Evolutionary conservation across 2,797 vertebrate genomes (phyloP).

Genomic region (Rhincodon typus): DNA sequence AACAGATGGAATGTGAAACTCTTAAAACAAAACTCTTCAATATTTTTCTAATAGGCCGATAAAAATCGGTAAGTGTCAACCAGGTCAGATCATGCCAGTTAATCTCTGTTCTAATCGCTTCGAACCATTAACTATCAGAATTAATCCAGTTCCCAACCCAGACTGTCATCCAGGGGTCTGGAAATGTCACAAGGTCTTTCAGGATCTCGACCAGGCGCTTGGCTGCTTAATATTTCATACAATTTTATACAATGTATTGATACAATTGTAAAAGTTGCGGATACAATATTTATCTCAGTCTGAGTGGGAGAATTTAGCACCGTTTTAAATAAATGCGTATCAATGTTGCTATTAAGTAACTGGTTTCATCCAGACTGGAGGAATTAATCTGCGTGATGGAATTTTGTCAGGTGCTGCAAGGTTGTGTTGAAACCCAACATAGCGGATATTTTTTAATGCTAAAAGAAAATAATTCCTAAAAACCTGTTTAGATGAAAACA

Average conservation of each 20-base stretch:
- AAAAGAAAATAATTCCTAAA: background rate
- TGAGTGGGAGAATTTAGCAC: background rate
- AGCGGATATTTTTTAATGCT: background rate
- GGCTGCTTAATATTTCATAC: background rate
- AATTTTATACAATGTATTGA: background rate
- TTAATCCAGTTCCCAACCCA: background rate
- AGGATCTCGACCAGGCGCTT: background rate
- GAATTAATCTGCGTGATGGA: background rate
- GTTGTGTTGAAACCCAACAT: background rate
- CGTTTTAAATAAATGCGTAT: background rate
- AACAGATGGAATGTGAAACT: slow-evolving; percentile 36
- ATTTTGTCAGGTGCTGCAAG: background rate
- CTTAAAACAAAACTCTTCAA: background rate
- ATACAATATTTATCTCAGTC: background rate
- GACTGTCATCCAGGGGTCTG: background rate
- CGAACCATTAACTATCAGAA: background rate
- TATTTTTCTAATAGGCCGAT: too few species aligned
- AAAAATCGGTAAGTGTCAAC: background rate
- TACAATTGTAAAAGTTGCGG: background rate
- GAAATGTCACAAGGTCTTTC: background rate
- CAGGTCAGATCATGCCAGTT: background rate
- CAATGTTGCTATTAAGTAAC: background rate
- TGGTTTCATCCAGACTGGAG: background rate
- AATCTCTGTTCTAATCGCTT: background rate
- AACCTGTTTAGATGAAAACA: background rate